Evolutionary conservation across 2,113 vertebrate genomes (phyloP), one percentile per base, ranked within the genome.

Genomic region (Microtus ochrogaster): DNA sequence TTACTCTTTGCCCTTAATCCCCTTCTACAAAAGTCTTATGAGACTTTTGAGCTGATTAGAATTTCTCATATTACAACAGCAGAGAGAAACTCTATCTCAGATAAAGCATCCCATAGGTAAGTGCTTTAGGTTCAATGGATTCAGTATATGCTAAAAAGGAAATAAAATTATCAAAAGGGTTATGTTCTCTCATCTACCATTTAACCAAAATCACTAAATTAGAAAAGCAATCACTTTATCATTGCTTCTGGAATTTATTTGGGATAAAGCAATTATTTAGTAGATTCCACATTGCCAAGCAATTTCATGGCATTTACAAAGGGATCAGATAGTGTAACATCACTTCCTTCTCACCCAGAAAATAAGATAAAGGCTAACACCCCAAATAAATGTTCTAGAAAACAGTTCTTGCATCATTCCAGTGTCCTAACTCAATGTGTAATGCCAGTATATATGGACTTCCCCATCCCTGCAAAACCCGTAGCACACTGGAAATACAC

Each of bases 301-400:
- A 94, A 88, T 83, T 96, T 96, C 92, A 95, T 97, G 86, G 90
- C 83, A 92, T 96, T 97, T 97, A 52, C 89, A 97, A 97, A 95
- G 94, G 96, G 86, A 89, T 94, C 88, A 91, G 76, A 96, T 55
- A 86, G 68, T 95, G 41, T 76, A 95, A 92, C 81, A 94, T 82
- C 96, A 82, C 47, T 66, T 94, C 63, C 55, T 84, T 82, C 72
- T 89, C 52, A 41, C 78, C 90, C 36, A 89, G 58, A 79, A 86
- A 52, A 33, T 26, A 49, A 82, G 61, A 39, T 39, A 96, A 30
- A 90, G 30, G 73, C 21, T 26, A 94, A 30, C 26, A 89, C 55
- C 72, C 55, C 87, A 93, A 97, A 91, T 94, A 94, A 95, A 97
- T 95, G 84, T 92, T 55, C 19, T 58, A 84, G 33, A 41, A 41